Evolutionary conservation across 2,797 vertebrate genomes (phyloP).

Genomic region (Cynodonichthys magdalenae): DNA sequence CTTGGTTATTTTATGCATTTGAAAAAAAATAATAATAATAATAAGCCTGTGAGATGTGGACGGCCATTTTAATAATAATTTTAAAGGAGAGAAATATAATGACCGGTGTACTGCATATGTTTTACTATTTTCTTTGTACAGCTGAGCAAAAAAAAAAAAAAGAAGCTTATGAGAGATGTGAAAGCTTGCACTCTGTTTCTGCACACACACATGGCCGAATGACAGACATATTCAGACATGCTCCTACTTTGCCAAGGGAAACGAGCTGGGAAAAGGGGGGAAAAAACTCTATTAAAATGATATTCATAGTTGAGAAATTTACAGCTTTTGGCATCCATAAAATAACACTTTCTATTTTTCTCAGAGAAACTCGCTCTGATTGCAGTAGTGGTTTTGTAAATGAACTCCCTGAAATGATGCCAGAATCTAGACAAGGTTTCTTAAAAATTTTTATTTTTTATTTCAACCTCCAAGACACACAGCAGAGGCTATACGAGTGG

Average conservation of each 20-base stretch:
- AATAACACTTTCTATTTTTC: slow-evolving; percentile 45
- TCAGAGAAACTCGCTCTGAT: slow-evolving; percentile 42
- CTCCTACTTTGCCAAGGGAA: slow-evolving; percentile 58
- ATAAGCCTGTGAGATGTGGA: slow-evolving; percentile 1
- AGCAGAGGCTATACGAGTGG: slow-evolving; percentile 37
- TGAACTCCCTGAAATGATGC: slow-evolving; percentile 40
- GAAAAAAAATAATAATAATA: slow-evolving; percentile 11
- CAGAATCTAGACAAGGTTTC: slow-evolving; percentile 31
- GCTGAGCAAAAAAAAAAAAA: slow-evolving; percentile 54
- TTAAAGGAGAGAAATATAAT: slow-evolving; percentile 18
- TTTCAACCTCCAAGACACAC: not conserved
- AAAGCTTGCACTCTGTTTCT: slow-evolving; percentile 42
- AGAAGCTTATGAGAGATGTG: slow-evolving; percentile 39
- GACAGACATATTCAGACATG: slow-evolving; percentile 49
- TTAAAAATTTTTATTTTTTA: slow-evolving; percentile 24
- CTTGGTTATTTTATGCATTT: slow-evolving; percentile 32
- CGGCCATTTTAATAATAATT: slow-evolving; percentile 24
- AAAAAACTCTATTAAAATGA: slow-evolving; percentile 56
- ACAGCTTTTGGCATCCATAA: slow-evolving; percentile 44
- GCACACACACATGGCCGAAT: slow-evolving; percentile 61
- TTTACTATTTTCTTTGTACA: slow-evolving; percentile 50
- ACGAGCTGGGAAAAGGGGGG: slow-evolving; percentile 29
- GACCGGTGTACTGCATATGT: slow-evolving; percentile 35
- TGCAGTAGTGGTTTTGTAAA: slow-evolving; percentile 47
- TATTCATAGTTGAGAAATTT: slow-evolving; percentile 52